Percentiles rank a stretch among this genome's conserved stretches.
Evolutionary conservation across 2,888 invertebrate genomes (phyloP).

Genomic region (Pandemis cinnamomeana): DNA sequence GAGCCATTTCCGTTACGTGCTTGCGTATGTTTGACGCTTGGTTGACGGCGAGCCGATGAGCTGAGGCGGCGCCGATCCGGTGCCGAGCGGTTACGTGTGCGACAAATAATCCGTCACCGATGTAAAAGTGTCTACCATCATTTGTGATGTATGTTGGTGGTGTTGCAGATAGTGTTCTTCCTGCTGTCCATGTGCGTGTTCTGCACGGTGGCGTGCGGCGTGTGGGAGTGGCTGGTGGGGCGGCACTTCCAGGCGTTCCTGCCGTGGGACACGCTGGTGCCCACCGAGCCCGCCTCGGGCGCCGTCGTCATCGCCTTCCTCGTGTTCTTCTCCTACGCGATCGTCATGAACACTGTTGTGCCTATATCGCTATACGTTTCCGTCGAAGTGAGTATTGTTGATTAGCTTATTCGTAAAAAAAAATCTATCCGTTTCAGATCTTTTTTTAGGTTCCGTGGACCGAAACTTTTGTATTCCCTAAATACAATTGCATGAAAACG

Average conservation of each 20-base stretch:
- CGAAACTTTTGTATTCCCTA: too few species aligned
- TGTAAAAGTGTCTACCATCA: too few species aligned
- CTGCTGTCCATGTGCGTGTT: constrained; percentile 98
- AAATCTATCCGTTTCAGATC: background rate
- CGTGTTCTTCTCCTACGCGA: constrained; percentile 99
- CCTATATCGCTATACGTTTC: constrained; percentile 99
- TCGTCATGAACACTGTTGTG: constrained; percentile 99
- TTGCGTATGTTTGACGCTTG: too few species aligned
- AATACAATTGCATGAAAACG: too few species aligned
- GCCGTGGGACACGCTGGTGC: constrained; percentile 97
- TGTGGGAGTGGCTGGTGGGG: constrained; percentile 98
- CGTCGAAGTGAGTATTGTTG: constrained; percentile 89
- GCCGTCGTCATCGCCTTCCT: constrained; percentile 97
- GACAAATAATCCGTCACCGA: too few species aligned
- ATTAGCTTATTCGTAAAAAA: background rate
- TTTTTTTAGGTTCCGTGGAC: background rate
- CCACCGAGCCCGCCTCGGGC: constrained; percentile 91
- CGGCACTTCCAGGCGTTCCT: constrained; percentile 95
- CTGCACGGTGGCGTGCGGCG: constrained; percentile 98
- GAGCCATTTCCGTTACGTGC: too few species aligned
- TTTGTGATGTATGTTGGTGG: background rate
- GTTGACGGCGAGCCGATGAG: too few species aligned
- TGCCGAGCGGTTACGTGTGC: too few species aligned
- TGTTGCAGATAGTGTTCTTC: constrained; percentile 96
- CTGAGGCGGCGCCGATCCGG: too few species aligned